phyloP scores from a whole-genome alignment of 1,140 invertebrate genomes.

The Cotesia vestalis region DNA sequence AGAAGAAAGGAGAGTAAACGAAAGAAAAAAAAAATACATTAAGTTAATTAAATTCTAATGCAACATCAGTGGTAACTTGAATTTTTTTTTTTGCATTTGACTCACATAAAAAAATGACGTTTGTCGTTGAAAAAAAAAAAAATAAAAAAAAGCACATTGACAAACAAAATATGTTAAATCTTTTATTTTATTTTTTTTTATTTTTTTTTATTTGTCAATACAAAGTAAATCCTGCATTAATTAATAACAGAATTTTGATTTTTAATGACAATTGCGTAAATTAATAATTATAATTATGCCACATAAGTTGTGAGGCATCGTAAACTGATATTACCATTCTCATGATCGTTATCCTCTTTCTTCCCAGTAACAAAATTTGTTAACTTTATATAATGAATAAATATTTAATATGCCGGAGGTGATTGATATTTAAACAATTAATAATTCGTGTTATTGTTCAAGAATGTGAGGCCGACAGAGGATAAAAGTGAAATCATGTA shows the following conservation, averaged over 20 bases:
- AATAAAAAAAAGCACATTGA: conserved; percentile 21
- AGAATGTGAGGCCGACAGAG: conserved; percentile 38
- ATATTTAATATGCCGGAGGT: conserved; percentile 44
- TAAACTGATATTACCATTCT: conserved; percentile 35
- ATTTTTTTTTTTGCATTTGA: conserved; percentile 42
- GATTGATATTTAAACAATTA: conserved; percentile 42
- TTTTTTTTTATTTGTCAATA: neutral
- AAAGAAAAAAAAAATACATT: conserved; percentile 41
- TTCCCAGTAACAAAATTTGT: conserved; percentile 21
- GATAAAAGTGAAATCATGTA: conserved; percentile 36
- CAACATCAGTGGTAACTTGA: conserved; percentile 53
- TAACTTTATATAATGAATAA: conserved; percentile 45
- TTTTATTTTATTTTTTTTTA: neutral
- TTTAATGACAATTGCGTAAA: conserved; percentile 17
- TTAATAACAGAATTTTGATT: neutral
- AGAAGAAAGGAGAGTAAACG: conserved; percentile 58
- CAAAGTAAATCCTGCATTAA: neutral
- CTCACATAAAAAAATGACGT: conserved; percentile 35
- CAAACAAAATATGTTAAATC: neutral
- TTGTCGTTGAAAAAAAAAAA: conserved; percentile 18
- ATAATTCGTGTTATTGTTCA: conserved; percentile 44
- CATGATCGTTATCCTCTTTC: conserved; percentile 39
- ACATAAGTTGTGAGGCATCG: conserved; percentile 21
- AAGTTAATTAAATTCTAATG: conserved; percentile 58
- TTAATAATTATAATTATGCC: conserved; percentile 1